These are phyloP conservation scores for Troilus luridus DNA, from an alignment of 2,888 invertebrate genomes.

Conservation along the genomic window DNA sequence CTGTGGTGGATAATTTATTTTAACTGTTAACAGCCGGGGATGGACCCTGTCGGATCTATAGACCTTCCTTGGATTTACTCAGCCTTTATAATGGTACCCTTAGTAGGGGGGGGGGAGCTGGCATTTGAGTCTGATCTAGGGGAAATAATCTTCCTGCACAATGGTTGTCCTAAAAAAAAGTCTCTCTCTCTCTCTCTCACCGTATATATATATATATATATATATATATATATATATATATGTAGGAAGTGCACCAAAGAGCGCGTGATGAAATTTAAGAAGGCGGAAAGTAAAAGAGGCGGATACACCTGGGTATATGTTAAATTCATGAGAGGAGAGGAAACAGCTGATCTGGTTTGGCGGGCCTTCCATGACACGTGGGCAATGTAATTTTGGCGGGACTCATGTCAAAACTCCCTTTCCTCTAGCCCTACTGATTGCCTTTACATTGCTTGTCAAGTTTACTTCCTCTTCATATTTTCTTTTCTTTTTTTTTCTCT, in stretches of 20 bases:
- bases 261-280: neutral
- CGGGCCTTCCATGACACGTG: constrained; percentile 13
- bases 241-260: neutral
- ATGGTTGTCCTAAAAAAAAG: too few species aligned
- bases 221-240: too few species aligned
- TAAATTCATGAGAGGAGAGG: constrained; percentile 24
- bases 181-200: too few species aligned
- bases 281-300: neutral
- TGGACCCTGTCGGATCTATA: too few species aligned
- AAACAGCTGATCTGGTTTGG: constrained; percentile 39
- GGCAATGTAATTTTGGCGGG: constrained; percentile 36
- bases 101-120: too few species aligned
- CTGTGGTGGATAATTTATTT: too few species aligned
- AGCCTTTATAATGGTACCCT: too few species aligned
- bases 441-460: constrained; percentile 29
- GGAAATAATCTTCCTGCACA: too few species aligned
- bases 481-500: neutral
- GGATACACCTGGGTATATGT: constrained; percentile 9
- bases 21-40: too few species aligned
- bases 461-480: neutral
- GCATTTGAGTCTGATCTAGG: too few species aligned
- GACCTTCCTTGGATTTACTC: too few species aligned
- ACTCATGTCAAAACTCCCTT: neutral
- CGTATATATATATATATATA: too few species aligned
- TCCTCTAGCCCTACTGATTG: neutral